These are phyloP conservation scores for Anguilla rostrata DNA, from an alignment of 2,113 vertebrate species.

Conservation along the genomic window DNA sequence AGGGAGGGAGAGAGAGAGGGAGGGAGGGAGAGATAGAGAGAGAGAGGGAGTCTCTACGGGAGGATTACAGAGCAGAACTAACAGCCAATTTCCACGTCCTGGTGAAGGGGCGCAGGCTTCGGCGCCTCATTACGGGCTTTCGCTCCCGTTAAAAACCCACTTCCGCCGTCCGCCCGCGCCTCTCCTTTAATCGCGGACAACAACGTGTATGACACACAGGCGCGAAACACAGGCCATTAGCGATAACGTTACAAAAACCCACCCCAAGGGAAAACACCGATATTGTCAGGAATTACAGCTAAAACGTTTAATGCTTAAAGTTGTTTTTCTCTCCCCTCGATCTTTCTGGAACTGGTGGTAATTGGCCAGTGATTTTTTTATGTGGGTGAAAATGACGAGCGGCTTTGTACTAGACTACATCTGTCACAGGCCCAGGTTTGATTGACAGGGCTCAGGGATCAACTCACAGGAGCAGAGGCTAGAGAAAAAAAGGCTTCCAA, in stretches of 20 bases:
- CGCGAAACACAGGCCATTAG: background rate
- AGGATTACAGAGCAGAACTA: background rate
- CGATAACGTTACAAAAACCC: background rate
- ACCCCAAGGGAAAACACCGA: background rate
- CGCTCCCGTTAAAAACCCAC: background rate
- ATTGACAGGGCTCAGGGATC: slow-evolving; percentile 12
- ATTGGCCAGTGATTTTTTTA: background rate
- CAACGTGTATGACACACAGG: background rate
- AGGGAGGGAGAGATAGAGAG: background rate
- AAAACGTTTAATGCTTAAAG: background rate
- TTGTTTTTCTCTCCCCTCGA: no score
- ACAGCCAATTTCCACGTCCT: background rate
- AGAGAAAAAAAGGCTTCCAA: no score
- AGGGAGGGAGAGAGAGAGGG: no score
- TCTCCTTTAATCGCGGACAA: background rate
- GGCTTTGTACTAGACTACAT: background rate
- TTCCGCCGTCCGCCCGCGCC: background rate
- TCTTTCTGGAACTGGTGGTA: background rate
- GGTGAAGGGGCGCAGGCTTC: background rate
- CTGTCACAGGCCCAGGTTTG: background rate
- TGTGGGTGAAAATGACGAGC: slow-evolving; percentile 22
- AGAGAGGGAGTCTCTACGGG: background rate
- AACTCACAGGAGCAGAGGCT: background rate
- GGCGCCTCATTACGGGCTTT: background rate
- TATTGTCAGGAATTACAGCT: background rate